These are phyloP conservation scores for Ptilodon capucinus DNA, from an alignment of 2,888 invertebrate genomes.

Conservation along the genomic window DNA sequence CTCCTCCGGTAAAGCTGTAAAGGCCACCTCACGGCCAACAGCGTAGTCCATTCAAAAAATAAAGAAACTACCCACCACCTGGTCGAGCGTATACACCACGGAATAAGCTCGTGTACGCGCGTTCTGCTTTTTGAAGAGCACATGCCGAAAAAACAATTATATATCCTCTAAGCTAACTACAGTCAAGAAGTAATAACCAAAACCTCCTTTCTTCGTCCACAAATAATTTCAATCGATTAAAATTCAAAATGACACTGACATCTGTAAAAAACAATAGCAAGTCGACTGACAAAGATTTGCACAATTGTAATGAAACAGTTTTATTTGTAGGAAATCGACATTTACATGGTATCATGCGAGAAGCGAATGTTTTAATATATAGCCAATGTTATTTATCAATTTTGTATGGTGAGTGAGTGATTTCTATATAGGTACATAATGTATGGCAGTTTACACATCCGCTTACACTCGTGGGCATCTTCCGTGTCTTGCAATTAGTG, in stretches of 20 bases:
- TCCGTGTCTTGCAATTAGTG: no score
- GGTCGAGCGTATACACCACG: no score
- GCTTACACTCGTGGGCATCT: no score
- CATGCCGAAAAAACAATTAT: no score
- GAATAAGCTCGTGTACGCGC: no score
- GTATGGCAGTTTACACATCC: no score
- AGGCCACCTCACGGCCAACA: no score
- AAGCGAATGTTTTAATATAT: constrained; percentile 42
- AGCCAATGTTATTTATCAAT: constrained; percentile 73
- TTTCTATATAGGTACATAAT: constrained; percentile 1
- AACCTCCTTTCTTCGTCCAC: background rate
- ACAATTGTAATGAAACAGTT: constrained; percentile 29
- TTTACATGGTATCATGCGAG: constrained; percentile 58
- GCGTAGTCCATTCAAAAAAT: no score
- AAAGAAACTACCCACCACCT: no score
- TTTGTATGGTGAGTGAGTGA: constrained; percentile 63
- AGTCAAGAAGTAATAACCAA: background rate
- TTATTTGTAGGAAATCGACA: constrained; percentile 48
- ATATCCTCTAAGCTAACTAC: no score
- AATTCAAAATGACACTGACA: constrained; percentile 13
- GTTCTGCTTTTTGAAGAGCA: no score
- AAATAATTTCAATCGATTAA: background rate
- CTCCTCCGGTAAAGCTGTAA: no score
- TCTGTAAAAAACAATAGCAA: constrained; percentile 26
- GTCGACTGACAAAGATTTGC: constrained; percentile 21